Evolutionary conservation across 2,113 vertebrate genomes (phyloP).

Genomic region (Tetraodon nigroviridis): DNA sequence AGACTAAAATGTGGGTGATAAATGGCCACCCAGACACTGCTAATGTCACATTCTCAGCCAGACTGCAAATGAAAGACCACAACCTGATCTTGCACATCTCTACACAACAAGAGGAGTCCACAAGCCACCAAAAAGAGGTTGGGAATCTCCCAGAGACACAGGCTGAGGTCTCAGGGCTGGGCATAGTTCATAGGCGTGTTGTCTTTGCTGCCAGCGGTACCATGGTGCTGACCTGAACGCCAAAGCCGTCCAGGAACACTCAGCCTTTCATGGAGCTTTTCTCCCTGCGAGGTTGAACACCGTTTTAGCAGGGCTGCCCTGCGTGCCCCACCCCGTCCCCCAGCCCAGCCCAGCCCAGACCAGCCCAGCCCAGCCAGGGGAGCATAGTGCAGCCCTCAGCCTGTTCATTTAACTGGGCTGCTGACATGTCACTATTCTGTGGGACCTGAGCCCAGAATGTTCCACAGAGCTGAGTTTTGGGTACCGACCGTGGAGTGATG

Average conservation of each 20-base stretch:
- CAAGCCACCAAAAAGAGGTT: too few species aligned
- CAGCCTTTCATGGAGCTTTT: conserved; percentile 48
- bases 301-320: conserved; percentile 48
- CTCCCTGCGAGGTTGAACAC: conserved; percentile 46
- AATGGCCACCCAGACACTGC: too few species aligned
- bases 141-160: too few species aligned
- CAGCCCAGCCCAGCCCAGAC: conserved; percentile 36
- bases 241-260: conserved; percentile 35
- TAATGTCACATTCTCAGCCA: too few species aligned
- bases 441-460: conserved; percentile 76
- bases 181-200: too few species aligned
- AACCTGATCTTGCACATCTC: too few species aligned
- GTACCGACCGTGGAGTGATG: conserved; percentile 42
- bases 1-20: too few species aligned
- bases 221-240: background rate
- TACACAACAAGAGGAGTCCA: too few species aligned
- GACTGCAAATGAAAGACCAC: too few species aligned
- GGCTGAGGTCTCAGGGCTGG: too few species aligned
- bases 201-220: background rate
- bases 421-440: conserved; percentile 78
- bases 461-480: conserved; percentile 70
- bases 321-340: conserved; percentile 24
- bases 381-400: conserved; percentile 76
- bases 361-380: conserved; percentile 39
- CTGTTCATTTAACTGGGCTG: conserved; percentile 76